Evolutionary conservation across 2,113 vertebrate genomes (phyloP).

Genomic region (Siniperca chuatsi): DNA sequence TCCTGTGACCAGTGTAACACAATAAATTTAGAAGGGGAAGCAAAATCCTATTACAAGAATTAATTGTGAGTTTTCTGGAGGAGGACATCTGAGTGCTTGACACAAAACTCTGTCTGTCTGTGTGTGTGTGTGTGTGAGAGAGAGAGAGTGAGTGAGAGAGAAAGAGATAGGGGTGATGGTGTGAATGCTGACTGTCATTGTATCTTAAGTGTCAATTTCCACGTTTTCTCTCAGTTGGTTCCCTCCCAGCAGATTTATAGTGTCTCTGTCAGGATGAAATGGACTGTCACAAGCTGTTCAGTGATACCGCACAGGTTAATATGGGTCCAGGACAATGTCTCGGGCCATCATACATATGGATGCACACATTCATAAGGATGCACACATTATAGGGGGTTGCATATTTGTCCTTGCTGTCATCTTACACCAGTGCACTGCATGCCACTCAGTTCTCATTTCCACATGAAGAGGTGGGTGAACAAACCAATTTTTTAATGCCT

Average conservation of each 20-base stretch:
- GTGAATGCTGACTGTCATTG: slow-evolving; percentile 63
- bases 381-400: slow-evolving; percentile 34
- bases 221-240: slow-evolving; percentile 75
- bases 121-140: not conserved
- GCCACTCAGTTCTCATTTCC: not conserved
- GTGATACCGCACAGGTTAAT: slow-evolving; percentile 70
- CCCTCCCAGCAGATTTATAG: slow-evolving; percentile 61
- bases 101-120: slow-evolving; percentile 2
- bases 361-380: slow-evolving; percentile 17
- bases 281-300: slow-evolving; percentile 71
- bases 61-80: slow-evolving; percentile 41
- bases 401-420: slow-evolving; percentile 32
- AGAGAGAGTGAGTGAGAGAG: not conserved
- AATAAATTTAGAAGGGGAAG: slow-evolving; percentile 30
- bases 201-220: slow-evolving; percentile 74
- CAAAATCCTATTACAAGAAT: slow-evolving; percentile 49
- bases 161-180: slow-evolving; percentile 1
- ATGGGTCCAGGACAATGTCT: slow-evolving; percentile 60
- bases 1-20: slow-evolving; percentile 26
- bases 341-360: slow-evolving; percentile 36
- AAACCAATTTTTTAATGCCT: not conserved
- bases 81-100: slow-evolving; percentile 31
- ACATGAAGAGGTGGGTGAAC: not conserved
- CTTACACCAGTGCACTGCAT: not conserved
- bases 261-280: slow-evolving; percentile 69